phyloP scores from a whole-genome alignment of 2,888 invertebrate genomes.

The Dastarcus helophoroides region DNA sequence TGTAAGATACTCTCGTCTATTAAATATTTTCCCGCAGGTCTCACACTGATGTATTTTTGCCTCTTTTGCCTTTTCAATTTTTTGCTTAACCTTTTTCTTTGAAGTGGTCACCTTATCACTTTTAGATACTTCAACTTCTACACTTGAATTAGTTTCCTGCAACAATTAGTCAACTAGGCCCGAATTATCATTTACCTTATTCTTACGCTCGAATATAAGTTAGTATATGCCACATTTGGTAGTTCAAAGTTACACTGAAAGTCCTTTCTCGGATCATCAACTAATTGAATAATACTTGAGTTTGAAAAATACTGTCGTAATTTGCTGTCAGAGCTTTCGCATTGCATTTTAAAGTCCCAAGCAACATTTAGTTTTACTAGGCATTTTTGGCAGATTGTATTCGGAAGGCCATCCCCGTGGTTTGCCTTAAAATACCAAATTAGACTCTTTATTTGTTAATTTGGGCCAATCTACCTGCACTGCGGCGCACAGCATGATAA shows the following conservation, averaged over 20 bases:
- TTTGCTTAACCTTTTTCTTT: constrained; percentile 12
- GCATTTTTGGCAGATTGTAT: constrained; percentile 24
- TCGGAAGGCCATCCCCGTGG: constrained; percentile 25
- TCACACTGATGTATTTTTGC: constrained; percentile 31
- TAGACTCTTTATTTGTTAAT: constrained; percentile 3
- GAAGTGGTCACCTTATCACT: too few relatives aligned
- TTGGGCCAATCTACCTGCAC: constrained; percentile 20
- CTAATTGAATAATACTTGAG: background rate
- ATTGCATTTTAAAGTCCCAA: constrained; percentile 26
- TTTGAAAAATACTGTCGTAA: constrained; percentile 23
- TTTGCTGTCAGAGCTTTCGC: constrained; percentile 25
- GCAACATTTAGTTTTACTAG: constrained; percentile 23
- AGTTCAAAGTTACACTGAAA: background rate
- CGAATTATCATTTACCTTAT: too few relatives aligned
- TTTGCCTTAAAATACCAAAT: constrained; percentile 16
- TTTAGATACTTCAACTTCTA: too few relatives aligned
- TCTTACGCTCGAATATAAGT: too few relatives aligned
- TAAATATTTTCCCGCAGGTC: constrained; percentile 33
- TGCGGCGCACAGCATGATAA: constrained; percentile 27
- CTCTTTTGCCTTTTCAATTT: constrained; percentile 17
- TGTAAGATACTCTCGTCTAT: constrained; percentile 28
- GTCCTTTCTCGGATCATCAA: background rate
- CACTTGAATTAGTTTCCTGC: too few relatives aligned
- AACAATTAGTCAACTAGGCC: too few relatives aligned
- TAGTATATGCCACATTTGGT: too few relatives aligned